phyloP scores from a whole-genome alignment of 1,140 invertebrate species.

The Philaenus spumarius region DNA sequence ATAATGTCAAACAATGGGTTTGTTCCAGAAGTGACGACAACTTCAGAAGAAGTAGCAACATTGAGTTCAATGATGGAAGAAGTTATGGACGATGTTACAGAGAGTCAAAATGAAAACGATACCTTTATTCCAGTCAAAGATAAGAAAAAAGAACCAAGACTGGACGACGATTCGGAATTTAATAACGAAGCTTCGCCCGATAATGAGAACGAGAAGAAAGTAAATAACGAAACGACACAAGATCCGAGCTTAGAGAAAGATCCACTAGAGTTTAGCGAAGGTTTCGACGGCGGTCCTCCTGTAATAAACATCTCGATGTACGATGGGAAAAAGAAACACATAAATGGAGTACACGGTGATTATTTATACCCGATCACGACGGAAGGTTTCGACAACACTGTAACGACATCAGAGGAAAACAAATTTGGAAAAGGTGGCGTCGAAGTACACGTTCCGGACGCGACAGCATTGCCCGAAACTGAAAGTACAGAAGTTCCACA shows the following conservation, averaged over 20 bases:
- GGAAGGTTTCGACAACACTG: not conserved
- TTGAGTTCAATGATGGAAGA: not conserved
- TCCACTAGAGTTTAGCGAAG: constrained; percentile 10
- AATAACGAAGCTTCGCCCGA: too few relatives aligned
- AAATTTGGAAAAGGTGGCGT: not conserved
- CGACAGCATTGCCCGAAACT: too few relatives aligned
- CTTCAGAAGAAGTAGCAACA: not conserved
- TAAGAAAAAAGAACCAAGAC: not conserved
- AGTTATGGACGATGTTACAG: too few relatives aligned
- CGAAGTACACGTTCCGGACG: too few relatives aligned
- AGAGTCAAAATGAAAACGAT: not conserved
- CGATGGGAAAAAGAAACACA: constrained; percentile 5
- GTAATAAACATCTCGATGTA: constrained; percentile 14
- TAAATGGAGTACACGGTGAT: not conserved
- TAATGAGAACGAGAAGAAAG: too few relatives aligned
- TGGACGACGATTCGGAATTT: not conserved
- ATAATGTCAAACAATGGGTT: too few relatives aligned
- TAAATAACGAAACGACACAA: not conserved
- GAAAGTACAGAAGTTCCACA: not conserved
- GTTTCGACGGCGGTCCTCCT: constrained; percentile 3
- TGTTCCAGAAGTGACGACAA: too few relatives aligned
- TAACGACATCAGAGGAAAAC: not conserved
- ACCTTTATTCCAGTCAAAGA: not conserved
- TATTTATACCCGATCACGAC: too few relatives aligned
- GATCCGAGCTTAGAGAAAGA: constrained; percentile 1